Evolutionary conservation across 2,113 vertebrate species (phyloP), one percentile per base, ranked within the genome.

Genomic region (Calonectris borealis): DNA sequence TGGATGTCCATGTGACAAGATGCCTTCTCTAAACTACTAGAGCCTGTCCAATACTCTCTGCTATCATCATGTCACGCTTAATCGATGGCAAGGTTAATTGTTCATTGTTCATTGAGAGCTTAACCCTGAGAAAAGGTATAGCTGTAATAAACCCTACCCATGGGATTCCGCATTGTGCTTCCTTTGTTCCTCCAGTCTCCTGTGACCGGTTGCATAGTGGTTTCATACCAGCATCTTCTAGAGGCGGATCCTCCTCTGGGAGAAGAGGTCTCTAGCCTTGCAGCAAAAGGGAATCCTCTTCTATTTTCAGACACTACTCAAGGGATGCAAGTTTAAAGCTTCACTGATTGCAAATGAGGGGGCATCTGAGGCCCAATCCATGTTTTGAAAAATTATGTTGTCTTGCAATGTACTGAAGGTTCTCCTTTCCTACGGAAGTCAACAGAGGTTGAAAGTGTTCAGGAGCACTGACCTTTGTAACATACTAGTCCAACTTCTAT

Each of bases 101-200:
- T 40, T 86, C 42, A 24, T 66, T 87, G 89, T 88, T 93, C 96
- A 83, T 66, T 85, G 84, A 95, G 83, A 89, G 92, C 46, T 68
- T 86, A 86, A 51, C 38, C 57, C 54, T 38, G 49, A 80, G 51
- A 38, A 82, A 73, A 86, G n/a, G 31, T 55, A 27, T 55, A 66
- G 68, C 29, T 65, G 69, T 81, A 71, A 92, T 40, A 61, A 82
- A 40, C 20, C 58, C 73, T n/a, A 51, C 85, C 79, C 55, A 36
- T 13, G 64, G 73, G 87, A 46, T 34, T 22, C 57, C 7, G 2
- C 60, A 12, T 10, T 49, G 57, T 1, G 8, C 32, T 85, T 40
- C 42, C 40, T 57, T 69, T 58, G 46, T 72, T 86, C 60, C 48
- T 54, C 29, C 34, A 6, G n/a, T 46, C 70, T 55, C 29, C n/a